phyloP scores from a whole-genome alignment of 2,888 invertebrate genomes.

The Dascillus cervinus region DNA sequence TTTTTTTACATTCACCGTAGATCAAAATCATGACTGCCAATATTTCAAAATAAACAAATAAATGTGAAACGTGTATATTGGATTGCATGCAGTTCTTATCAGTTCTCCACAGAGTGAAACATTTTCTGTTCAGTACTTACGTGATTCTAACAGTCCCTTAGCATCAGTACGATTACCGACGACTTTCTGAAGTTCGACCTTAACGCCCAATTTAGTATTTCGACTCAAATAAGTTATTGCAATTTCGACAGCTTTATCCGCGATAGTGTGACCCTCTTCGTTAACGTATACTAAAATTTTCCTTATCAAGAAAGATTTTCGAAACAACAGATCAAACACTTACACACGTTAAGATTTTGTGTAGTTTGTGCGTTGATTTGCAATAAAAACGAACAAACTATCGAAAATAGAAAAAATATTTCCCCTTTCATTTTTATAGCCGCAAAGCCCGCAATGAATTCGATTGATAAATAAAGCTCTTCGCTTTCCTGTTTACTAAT shows the following conservation, averaged over 20 bases:
- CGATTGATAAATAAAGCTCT: no score
- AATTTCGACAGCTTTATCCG: constrained; percentile 63
- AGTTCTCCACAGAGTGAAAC: no score
- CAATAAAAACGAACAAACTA: no score
- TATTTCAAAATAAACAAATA: no score
- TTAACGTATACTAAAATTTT: constrained; percentile 58
- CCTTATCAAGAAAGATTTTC: constrained; percentile 7
- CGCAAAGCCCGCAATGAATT: no score
- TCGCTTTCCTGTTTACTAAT: no score
- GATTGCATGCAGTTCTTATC: no score
- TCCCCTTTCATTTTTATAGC: no score
- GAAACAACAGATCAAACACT: constrained; percentile 38
- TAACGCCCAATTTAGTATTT: constrained; percentile 59
- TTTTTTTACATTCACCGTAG: no score
- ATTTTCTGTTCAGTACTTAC: constrained; percentile 49
- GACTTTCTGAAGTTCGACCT: constrained; percentile 53
- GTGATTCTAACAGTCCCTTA: constrained; percentile 58
- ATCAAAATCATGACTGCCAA: no score
- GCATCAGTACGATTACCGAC: constrained; percentile 67
- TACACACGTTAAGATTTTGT: constrained; percentile 66
- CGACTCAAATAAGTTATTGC: constrained; percentile 63
- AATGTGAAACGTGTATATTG: no score
- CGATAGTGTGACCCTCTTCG: constrained; percentile 64
- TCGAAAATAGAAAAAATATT: no score
- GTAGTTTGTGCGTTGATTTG: constrained; percentile 49